A percentile compares a stretch with the other conserved stretches of the same genome.
Conservation (phyloP, 2,888 invertebrate species). For the Melinaea menophilus region DNA sequence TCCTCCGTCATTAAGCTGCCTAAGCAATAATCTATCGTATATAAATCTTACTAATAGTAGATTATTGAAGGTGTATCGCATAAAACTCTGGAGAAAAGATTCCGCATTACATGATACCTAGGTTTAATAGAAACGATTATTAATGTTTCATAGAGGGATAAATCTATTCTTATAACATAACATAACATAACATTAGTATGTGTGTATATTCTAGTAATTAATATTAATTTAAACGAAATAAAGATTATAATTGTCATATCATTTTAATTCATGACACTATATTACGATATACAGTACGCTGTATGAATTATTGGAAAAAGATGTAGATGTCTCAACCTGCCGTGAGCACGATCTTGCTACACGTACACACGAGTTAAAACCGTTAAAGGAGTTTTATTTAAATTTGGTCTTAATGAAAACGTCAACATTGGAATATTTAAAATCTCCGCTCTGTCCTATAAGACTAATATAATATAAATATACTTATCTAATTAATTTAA, state of each 20-base stretch:
- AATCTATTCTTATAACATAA: conserved; percentile 23
- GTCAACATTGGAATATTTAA: conserved; percentile 16
- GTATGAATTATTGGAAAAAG: no score
- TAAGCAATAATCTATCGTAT: conserved; percentile 64
- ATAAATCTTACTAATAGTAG: conserved; percentile 76
- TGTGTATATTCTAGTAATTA: no score
- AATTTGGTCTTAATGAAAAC: conserved; percentile 8
- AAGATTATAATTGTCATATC: no score
- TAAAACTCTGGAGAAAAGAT: conserved; percentile 69
- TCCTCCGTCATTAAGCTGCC: conserved; percentile 66
- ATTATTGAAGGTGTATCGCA: conserved; percentile 70
- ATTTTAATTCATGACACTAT: no score
- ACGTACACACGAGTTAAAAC: no score
- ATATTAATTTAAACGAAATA: no score
- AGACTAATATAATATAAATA: conserved; percentile 28
- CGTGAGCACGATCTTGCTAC: no score
- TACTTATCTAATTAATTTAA: not conserved
- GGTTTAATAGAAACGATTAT: conserved; percentile 72
- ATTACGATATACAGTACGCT: no score
- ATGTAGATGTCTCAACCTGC: no score
- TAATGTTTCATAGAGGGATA: conserved; percentile 60
- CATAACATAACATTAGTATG: conserved; percentile 5
- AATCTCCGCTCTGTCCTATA: conserved; percentile 28
- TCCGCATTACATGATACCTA: conserved; percentile 63
- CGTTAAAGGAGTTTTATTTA: not conserved